Evolutionary conservation across 2,113 vertebrate species (phyloP).

Genomic region (Crotalus horridus): DNA sequence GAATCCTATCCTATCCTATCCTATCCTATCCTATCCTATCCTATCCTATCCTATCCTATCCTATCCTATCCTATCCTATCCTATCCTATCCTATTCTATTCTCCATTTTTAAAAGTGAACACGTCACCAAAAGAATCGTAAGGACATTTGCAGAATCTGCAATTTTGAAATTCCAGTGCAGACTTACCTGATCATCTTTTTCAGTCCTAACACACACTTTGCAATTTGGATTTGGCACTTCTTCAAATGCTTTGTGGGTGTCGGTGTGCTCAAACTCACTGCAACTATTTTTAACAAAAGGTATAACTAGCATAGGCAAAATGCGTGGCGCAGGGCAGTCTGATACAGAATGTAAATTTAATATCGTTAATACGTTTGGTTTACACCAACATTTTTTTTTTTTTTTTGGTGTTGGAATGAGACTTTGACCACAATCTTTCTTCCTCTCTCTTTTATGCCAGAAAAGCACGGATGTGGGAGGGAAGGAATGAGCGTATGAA

Average conservation of each 20-base stretch:
- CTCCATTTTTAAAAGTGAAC: background rate
- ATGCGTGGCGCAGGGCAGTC: background rate
- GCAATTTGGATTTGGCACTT: background rate
- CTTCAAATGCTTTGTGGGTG: background rate
- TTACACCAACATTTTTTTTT: background rate
- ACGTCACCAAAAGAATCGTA: rapidly evolving
- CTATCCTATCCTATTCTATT: rapidly evolving
- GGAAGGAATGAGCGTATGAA: background rate
- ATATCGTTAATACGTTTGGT: background rate
- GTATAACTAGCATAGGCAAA: background rate
- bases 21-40: too few relatives aligned
- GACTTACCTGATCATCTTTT: background rate
- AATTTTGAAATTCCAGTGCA: background rate
- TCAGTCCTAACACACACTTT: background rate
- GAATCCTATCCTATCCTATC: too few relatives aligned
- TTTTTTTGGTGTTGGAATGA: background rate
- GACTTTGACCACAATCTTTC: background rate
- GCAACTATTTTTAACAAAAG: background rate
- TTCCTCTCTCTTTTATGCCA: background rate
- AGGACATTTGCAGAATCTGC: background rate
- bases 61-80: rapidly evolving
- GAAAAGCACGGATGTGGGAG: background rate
- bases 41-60: too few relatives aligned
- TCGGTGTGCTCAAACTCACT: background rate
- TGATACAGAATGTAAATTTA: background rate